phyloP scores from a whole-genome alignment of 1,140 invertebrate genomes.

The Halesus radiatus region DNA sequence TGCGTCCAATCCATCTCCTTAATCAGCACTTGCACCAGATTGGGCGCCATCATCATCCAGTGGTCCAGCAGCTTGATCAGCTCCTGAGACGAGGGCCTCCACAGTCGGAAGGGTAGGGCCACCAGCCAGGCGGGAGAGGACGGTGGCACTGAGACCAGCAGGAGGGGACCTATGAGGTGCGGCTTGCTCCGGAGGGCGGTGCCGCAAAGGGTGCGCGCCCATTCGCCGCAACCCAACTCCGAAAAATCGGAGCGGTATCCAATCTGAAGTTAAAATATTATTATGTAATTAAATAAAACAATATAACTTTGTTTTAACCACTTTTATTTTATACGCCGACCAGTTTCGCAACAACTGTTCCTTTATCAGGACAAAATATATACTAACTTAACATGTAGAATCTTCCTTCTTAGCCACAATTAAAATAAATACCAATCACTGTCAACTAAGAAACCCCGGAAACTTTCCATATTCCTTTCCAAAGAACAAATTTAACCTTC shows the following conservation, averaged over 20 bases:
- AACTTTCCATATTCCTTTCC: too few relatives aligned
- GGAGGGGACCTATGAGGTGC: constrained; percentile 25
- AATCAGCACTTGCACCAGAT: constrained; percentile 42
- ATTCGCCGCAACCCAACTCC: constrained; percentile 51
- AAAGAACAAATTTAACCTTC: too few relatives aligned
- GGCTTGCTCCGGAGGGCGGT: constrained; percentile 16
- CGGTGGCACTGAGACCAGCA: not conserved
- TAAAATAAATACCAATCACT: too few relatives aligned
- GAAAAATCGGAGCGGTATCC: constrained; percentile 52
- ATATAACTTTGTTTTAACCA: too few relatives aligned
- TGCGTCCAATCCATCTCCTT: constrained; percentile 48
- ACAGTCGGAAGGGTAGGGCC: constrained; percentile 39
- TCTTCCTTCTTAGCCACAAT: too few relatives aligned
- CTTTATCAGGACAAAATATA: too few relatives aligned
- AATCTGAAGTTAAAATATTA: constrained; percentile 30
- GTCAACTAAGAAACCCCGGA: too few relatives aligned
- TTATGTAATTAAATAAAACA: too few relatives aligned
- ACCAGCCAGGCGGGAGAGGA: constrained; percentile 37
- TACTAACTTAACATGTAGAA: too few relatives aligned
- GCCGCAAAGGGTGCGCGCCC: constrained; percentile 52
- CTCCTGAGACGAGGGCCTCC: constrained; percentile 42
- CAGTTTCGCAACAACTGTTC: too few relatives aligned
- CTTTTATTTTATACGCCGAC: too few relatives aligned
- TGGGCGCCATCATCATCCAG: constrained; percentile 34
- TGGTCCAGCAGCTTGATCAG: constrained; percentile 36